These are phyloP conservation scores for Drosophila yooni DNA, from an alignment of 2,888 invertebrate genomes.

Conservation along the genomic window DNA sequence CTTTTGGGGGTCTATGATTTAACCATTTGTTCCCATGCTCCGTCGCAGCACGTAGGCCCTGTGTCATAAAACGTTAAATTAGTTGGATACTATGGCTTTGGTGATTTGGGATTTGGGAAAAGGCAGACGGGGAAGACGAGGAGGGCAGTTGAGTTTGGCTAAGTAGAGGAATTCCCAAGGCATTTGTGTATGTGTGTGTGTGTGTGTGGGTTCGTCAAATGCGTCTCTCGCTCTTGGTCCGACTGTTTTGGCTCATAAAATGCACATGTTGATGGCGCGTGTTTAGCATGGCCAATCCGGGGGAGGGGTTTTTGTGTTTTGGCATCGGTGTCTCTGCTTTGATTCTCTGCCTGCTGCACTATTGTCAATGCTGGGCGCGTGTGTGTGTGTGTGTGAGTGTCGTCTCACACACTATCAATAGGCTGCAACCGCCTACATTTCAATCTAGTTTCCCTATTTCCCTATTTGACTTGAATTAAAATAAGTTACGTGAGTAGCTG, in stretches of 20 bases:
- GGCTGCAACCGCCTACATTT: slow-evolving; percentile 51
- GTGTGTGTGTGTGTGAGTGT: background rate
- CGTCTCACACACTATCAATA: slow-evolving; percentile 33
- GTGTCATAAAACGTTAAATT: slow-evolving; percentile 80
- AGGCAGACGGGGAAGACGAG: background rate
- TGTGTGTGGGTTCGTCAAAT: slow-evolving; percentile 42
- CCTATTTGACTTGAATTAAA: slow-evolving; percentile 77
- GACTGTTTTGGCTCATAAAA: slow-evolving; percentile 70
- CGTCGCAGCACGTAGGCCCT: slow-evolving; percentile 66
- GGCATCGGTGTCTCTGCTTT: slow-evolving; percentile 6
- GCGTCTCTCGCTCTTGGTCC: slow-evolving; percentile 33
- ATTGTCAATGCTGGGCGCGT: slow-evolving; percentile 50
- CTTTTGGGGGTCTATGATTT: slow-evolving; percentile 64
- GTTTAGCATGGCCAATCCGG: slow-evolving; percentile 65
- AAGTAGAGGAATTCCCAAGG: slow-evolving; percentile 58
- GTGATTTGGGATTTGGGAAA: slow-evolving; percentile 25
- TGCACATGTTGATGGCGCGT: slow-evolving; percentile 79
- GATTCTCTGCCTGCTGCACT: slow-evolving; percentile 42
- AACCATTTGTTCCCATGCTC: slow-evolving; percentile 72
- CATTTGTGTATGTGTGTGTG: slow-evolving; percentile 40
- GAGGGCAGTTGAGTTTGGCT: background rate
- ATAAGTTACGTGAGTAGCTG: slow-evolving; percentile 76
- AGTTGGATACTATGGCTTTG: slow-evolving; percentile 64
- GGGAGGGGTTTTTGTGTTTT: background rate
- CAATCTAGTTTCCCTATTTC: slow-evolving; percentile 67